Base-by-base conservation (phyloP, 2,888 invertebrate genomes). In the Mechanitis messenoides region DNA sequence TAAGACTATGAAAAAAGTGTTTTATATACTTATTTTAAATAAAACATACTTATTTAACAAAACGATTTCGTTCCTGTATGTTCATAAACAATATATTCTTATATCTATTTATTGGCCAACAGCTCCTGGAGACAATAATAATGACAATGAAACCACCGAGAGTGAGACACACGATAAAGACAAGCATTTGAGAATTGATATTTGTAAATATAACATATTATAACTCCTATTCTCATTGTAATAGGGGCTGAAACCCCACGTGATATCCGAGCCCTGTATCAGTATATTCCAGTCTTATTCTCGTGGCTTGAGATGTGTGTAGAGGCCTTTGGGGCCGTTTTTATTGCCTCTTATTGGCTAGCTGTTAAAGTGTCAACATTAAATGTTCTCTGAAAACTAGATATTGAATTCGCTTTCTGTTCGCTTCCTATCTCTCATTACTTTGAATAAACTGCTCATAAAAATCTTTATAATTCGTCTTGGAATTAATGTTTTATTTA, bases 261-360 rank as follows among this genome's bases (percentile, higher is more conserved):
- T 50, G 31, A 50, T 50, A 50, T 46, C 46, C 31, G 45, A n/a
- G 56, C 7, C 35, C 5, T 9, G 50, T 33, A 50, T 55, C 20
- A 20, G 11, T 28, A 11, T 55, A 47, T 57, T 28, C n/a, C 11
- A n/a, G 45, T 33, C 47, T 47, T 28, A 5, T 50, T 50, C 28
- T 47, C 33, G 28, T 11, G 33, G 12, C 12, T 35, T 47, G 57
- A 57, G 46, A 53, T 59, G 59, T 56, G 68, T 72, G 73, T 64
- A 69, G 68, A 68, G 69, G 73, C 79, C 73, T 68, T 70, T 66
- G 75, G 72, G 75, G 75, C 74, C 73, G 71, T 73, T 80, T 84
- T 84, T 83, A 84, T 81, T 79, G 77, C 76, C 74, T 78, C 74
- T 77, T 80, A 79, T 79, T 79, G 79, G 75, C 74, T 74, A 71